phyloP scores from a whole-genome alignment of 1,140 invertebrate genomes.

The Argopecten irradians region DNA sequence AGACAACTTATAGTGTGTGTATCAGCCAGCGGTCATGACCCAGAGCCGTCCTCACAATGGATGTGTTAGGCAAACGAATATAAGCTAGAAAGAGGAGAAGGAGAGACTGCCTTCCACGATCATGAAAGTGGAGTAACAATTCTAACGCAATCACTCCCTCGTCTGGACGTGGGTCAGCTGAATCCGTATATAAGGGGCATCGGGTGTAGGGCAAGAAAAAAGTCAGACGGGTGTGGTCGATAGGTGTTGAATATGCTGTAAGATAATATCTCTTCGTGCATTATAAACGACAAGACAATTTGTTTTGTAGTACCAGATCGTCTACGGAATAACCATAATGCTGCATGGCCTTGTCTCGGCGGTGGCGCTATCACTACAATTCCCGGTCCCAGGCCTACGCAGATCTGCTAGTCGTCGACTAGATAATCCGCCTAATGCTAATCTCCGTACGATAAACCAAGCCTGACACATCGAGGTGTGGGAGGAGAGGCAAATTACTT shows the following conservation, averaged over 20 bases:
- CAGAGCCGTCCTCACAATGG: no score
- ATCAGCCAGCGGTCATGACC: no score
- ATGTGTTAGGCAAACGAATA: no score
- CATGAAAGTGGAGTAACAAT: no score
- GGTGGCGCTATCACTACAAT: background rate
- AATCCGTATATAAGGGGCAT: no score
- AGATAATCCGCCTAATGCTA: slow-evolving; percentile 4
- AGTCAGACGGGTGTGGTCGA: background rate
- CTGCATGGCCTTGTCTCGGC: background rate
- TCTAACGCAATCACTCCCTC: background rate
- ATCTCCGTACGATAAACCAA: background rate
- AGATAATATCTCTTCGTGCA: background rate
- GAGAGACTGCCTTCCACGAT: no score
- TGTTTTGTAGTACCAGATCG: background rate
- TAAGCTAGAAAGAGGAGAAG: no score
- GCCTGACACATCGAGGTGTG: slow-evolving; percentile 13
- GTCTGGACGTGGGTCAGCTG: background rate
- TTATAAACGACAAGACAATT: background rate
- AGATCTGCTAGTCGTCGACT: background rate
- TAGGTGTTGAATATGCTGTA: background rate
- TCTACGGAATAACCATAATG: background rate
- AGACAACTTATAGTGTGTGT: no score
- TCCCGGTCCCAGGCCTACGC: background rate
- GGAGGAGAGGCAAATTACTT: background rate
- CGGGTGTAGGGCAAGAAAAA: background rate